Evolutionary conservation across 2,797 vertebrate genomes (phyloP).

Genomic region (Dallia pectoralis): DNA sequence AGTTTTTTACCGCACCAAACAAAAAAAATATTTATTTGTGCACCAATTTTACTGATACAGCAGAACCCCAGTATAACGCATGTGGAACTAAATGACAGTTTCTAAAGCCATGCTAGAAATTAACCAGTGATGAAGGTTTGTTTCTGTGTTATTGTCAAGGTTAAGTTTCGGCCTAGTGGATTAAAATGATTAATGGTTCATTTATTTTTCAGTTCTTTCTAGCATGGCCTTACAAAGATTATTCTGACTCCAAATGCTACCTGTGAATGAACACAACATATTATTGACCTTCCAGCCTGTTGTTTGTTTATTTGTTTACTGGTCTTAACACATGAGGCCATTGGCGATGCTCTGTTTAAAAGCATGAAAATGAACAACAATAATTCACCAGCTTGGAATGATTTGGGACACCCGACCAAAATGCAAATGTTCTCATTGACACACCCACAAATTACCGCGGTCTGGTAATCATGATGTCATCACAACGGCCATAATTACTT

Average conservation of each 20-base stretch:
- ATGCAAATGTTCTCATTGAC: conserved; percentile 53
- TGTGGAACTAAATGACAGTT: background rate
- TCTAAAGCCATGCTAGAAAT: background rate
- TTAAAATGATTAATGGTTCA: background rate
- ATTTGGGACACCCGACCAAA: conserved; percentile 46
- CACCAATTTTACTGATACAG: background rate
- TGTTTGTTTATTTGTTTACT: conserved; percentile 19
- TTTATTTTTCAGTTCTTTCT: background rate
- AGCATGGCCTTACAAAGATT: background rate
- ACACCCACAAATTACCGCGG: conserved; percentile 18
- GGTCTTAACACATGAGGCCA: conserved; percentile 22
- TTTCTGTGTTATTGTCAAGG: background rate
- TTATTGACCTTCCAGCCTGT: conserved; percentile 44
- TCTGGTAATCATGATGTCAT: conserved; percentile 56
- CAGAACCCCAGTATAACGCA: background rate
- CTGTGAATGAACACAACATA: conserved; percentile 40
- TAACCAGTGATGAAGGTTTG: background rate
- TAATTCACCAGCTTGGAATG: conserved; percentile 55
- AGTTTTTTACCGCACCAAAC: no score
- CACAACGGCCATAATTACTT: conserved; percentile 51
- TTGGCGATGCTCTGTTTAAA: conserved; percentile 42
- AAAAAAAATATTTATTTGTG: no score
- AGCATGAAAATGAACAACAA: conserved; percentile 61
- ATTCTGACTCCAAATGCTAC: conserved; percentile 36
- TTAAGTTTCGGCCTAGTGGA: background rate